Base-by-base conservation (phyloP, 2,113 vertebrate species). In the Perognathus longimembris region DNA sequence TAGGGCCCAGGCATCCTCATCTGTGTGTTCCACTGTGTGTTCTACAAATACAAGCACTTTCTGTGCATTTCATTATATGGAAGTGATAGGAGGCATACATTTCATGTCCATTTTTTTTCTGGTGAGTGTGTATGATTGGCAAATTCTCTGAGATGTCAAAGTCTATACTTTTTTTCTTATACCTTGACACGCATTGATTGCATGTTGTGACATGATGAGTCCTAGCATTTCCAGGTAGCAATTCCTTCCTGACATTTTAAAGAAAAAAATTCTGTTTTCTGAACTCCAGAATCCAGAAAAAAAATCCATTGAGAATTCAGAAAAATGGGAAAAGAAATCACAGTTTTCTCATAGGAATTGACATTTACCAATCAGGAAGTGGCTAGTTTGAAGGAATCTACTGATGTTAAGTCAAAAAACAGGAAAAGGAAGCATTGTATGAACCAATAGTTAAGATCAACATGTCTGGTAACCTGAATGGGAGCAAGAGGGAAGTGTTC, bases 121-220 rank as follows among this genome's bases (percentile, higher is more conserved):
- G 21, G 76, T 76, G 59, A 83, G 28, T 78, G 18, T 32, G 40
- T 84, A 7, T 74, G 83, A 59, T 4, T 70, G 81, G 20, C 30
- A 57, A 87, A 75, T 80, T 85, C 71, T 81, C 50, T 73, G 84
- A 36, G 21, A 87, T 88, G 82, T 17, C 88, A 94, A 95, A 30
- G 30, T 70, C 15, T 81, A 0, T 42, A 57, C 80, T 93, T 88
- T 32, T 50, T 89, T 86, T 90, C 21, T 92, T 92, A 93, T 32
- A 24, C 10, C 3, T 94, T 81, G 57, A 75, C 18, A 24, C 61
- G 34, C 28, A 57, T 40, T 59, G 38, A 57, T 28, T 74, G 22
- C 40, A 20, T 42, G 21, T 63, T 84, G 24, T 59, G 24, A 20
- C 24, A 22, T 24, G 76, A 94, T 26, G 34, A 66, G 67, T 85